These are phyloP conservation scores for Myotis vivesi DNA, from an alignment of 2,797 vertebrate genomes.

Conservation along the genomic window DNA sequence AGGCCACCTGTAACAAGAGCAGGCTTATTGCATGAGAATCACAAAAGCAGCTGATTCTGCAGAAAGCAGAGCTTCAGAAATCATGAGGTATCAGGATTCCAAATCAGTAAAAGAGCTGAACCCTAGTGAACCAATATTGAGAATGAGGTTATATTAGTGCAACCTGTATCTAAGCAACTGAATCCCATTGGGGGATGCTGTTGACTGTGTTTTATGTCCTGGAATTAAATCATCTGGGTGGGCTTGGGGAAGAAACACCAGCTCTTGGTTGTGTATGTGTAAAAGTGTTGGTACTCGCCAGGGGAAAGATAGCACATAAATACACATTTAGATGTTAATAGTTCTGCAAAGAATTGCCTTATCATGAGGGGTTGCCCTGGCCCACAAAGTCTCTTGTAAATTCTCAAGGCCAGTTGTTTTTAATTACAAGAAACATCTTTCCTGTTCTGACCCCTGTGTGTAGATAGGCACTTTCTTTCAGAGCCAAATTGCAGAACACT, in stretches of 20 bases:
- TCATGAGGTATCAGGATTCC: background rate
- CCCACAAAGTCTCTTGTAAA: background rate
- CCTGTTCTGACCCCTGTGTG: background rate
- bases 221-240: background rate
- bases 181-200: background rate
- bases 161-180: background rate
- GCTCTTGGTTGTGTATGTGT: background rate
- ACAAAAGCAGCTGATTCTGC: background rate
- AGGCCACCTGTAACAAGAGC: no score
- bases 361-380: background rate
- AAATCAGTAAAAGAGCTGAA: background rate
- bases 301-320: background rate
- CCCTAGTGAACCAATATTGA: background rate
- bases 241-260: background rate
- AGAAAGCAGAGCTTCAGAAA: background rate
- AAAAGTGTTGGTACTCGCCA: background rate
- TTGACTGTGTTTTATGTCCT: background rate
- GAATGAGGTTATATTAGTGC: background rate
- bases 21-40: background rate
- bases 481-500: background rate
- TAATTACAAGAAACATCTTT: background rate
- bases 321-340: background rate
- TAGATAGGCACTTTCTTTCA: background rate
- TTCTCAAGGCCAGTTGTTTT: background rate
- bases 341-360: background rate